Evolutionary conservation across 2,113 vertebrate species (phyloP), one percentile per base, ranked within the genome.

Genomic region (Engraulis encrasicolus): DNA sequence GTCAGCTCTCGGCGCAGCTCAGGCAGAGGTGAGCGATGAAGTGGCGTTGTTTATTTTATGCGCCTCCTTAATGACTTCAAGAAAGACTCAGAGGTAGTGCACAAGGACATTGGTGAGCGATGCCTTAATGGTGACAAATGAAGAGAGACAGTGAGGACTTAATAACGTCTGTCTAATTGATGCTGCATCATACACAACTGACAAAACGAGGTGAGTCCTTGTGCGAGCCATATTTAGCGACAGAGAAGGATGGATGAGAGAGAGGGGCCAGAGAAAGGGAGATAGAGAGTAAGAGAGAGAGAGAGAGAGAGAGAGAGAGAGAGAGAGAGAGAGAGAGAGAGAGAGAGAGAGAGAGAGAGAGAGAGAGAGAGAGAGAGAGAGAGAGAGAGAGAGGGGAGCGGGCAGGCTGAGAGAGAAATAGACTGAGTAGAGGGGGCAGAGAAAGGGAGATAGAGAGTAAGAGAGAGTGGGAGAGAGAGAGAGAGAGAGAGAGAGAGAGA

Each of bases 201-300:
- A 74, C 66, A 36, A 74, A 74, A 74, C 34, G 66, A 34, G 66
- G 66, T 74, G 66, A 74, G 66, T n/a, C n/a, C n/a, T n/a, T n/a
- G n/a, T n/a, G n/a, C n/a, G n/a, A n/a, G n/a, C n/a, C n/a, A n/a
- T n/a, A n/a, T n/a, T n/a, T n/a, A n/a, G n/a, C n/a, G n/a, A n/a
- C n/a, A n/a, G n/a, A n/a, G n/a, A n/a, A n/a, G n/a, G n/a, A n/a
- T n/a, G n/a, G n/a, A n/a, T n/a, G n/a, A n/a, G n/a, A n/a, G n/a
- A n/a, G n/a, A n/a, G n/a, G n/a, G n/a, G n/a, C 66, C 31, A 31
- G 34, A 17, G 27, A 23, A 74, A 74, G 34, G 31, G 12, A 74
- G 17, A 34, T 71, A 34, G 17, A 27, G 66, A 82, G 79, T 80
- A 27, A 15, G 23, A 50, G 40, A 27, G 23, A 31, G 61, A 34